phyloP scores from a whole-genome alignment of 1,140 invertebrate genomes.

The Berghia stephanieae region DNA sequence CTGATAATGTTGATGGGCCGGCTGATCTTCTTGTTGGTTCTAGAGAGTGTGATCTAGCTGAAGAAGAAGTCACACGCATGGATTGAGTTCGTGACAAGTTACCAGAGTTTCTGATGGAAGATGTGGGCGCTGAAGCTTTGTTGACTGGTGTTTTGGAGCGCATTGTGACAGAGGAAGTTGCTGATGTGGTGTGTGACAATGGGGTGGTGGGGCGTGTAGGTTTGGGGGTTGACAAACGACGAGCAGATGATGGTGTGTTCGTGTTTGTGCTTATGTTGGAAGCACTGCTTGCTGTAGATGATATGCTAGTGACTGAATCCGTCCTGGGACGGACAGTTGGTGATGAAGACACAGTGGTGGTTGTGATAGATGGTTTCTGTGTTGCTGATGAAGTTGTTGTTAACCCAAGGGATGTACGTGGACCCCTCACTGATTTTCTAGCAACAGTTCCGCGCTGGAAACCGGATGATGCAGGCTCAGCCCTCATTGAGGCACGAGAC shows the following conservation, averaged over 20 bases:
- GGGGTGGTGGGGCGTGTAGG: slow-evolving; percentile 34
- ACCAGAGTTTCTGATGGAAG: background rate
- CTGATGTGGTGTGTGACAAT: background rate
- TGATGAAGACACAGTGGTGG: slow-evolving; percentile 4
- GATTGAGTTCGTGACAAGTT: slow-evolving; percentile 52
- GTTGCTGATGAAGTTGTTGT: background rate
- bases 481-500: slow-evolving; percentile 38
- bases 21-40: too few relatives aligned
- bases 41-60: too few relatives aligned
- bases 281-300: slow-evolving; percentile 42
- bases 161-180: background rate
- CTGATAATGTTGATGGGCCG: slow-evolving; percentile 19
- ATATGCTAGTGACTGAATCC: slow-evolving; percentile 8
- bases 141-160: slow-evolving; percentile 16
- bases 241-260: slow-evolving; percentile 16
- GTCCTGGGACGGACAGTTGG: slow-evolving; percentile 29
- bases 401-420: slow-evolving; percentile 20
- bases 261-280: slow-evolving; percentile 41
- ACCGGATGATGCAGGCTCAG: slow-evolving; percentile 33
- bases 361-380: too few relatives aligned
- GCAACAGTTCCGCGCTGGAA: slow-evolving; percentile 34
- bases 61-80: slow-evolving; percentile 51
- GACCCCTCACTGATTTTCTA: slow-evolving; percentile 30
- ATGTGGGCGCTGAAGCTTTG: slow-evolving; percentile 21
- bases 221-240: too few relatives aligned